These are phyloP conservation scores for Dinoponera quadriceps DNA, from an alignment of 1,140 invertebrate species.

Conservation along the genomic window DNA sequence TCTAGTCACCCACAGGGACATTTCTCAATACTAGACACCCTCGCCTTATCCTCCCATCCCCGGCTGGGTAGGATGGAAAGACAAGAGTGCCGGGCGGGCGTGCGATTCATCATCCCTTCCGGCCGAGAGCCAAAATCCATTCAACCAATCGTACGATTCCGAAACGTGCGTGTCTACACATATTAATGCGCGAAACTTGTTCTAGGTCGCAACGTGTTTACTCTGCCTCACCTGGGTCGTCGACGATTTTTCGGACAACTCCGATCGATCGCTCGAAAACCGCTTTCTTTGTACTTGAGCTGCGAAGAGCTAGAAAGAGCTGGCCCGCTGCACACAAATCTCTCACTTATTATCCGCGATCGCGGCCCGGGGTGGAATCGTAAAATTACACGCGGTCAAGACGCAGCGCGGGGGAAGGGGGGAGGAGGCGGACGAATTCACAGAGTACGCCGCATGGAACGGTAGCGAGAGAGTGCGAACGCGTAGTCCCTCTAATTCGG, in stretches of 20 bases:
- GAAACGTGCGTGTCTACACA: background rate
- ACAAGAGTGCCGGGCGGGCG: background rate
- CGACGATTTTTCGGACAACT: background rate
- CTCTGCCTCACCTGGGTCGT: background rate
- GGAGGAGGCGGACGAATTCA: slow-evolving; percentile 16
- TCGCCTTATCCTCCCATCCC: background rate
- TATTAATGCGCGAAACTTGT: slow-evolving; percentile 32
- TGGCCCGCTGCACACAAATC: too few species aligned
- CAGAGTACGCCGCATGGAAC: background rate
- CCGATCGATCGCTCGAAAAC: too few species aligned
- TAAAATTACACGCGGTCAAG: too few species aligned
- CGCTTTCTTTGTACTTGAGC: too few species aligned
- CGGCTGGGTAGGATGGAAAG: slow-evolving; percentile 2
- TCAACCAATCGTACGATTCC: slow-evolving; percentile 14
- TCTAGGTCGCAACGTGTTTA: slow-evolving; percentile 34
- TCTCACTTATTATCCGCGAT: too few species aligned
- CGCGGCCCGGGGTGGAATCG: too few species aligned
- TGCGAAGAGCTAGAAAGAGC: too few species aligned
- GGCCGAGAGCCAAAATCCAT: slow-evolving; percentile 3
- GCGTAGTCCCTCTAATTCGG: slow-evolving; percentile 50
- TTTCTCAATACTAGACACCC: background rate
- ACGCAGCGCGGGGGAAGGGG: too few species aligned
- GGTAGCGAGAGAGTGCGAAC: slow-evolving; percentile 23
- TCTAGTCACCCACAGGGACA: background rate
- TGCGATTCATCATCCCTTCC: slow-evolving; percentile 30